A percentile compares a stretch with the other conserved stretches of the same genome.
Conservation (phyloP, 1,140 invertebrate genomes). For the Heliconius hewitsoni region DNA sequence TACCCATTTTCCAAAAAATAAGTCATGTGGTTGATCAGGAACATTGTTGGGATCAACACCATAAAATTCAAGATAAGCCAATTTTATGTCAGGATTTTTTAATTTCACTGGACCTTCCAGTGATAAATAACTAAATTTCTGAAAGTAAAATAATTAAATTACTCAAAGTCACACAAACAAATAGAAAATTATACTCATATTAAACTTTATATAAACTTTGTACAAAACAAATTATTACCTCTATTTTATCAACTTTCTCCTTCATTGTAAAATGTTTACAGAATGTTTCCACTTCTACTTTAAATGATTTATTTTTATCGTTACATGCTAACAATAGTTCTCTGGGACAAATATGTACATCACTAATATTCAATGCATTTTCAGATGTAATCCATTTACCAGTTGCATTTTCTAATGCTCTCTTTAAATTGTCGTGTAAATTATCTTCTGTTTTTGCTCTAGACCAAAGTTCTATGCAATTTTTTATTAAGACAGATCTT, state of each 20-base stretch:
- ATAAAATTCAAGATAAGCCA: slow-evolving; percentile 94
- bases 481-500: slow-evolving; percentile 88
- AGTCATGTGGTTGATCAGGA: slow-evolving; percentile 86
- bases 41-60: slow-evolving; percentile 87
- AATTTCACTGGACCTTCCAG: slow-evolving; percentile 90
- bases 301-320: slow-evolving; percentile 84
- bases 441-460: slow-evolving; percentile 81
- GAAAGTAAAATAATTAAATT: slow-evolving; percentile 29
- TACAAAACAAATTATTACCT: slow-evolving; percentile 79
- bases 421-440: slow-evolving; percentile 85
- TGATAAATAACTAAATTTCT: slow-evolving; percentile 91
- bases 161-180: background rate
- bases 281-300: slow-evolving; percentile 93
- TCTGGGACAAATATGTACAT: slow-evolving; percentile 67
- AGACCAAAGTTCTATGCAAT: slow-evolving; percentile 90
- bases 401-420: slow-evolving; percentile 68
- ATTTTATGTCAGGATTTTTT: slow-evolving; percentile 89
- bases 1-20: slow-evolving; percentile 94
- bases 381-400: slow-evolving; percentile 56
- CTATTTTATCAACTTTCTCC: slow-evolving; percentile 93
- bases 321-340: slow-evolving; percentile 82
- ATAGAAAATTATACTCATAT: background rate
- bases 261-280: slow-evolving; percentile 90
- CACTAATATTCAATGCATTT: slow-evolving; percentile 32
- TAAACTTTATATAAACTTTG: background rate